Percentiles rank a stretch among this genome's conserved stretches.
Evolutionary conservation across 2,797 vertebrate species (phyloP).

Genomic region (Anguilla pacifica): DNA sequence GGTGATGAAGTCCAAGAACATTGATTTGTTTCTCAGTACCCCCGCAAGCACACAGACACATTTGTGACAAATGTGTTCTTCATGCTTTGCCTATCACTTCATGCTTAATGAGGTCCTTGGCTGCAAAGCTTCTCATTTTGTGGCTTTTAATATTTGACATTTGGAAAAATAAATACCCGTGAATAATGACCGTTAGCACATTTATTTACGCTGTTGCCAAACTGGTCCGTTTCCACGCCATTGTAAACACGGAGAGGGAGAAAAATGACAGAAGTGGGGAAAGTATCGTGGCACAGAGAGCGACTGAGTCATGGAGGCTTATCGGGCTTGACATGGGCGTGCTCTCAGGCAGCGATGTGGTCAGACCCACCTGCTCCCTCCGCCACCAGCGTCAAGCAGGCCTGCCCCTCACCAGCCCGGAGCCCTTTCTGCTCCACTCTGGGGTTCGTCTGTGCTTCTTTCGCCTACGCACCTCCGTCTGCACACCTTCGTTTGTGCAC

Average conservation of each 20-base stretch:
- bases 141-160: conserved; percentile 23
- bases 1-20: conserved; percentile 26
- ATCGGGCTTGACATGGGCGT: background rate
- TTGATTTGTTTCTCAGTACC: conserved; percentile 28
- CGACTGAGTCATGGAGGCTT: background rate
- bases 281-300: background rate
- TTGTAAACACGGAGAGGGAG: background rate
- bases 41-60: background rate
- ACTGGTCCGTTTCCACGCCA: conserved; percentile 5
- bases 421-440: background rate
- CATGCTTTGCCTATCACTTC: conserved; percentile 11
- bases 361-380: background rate
- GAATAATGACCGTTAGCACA: conserved; percentile 23
- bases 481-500: background rate
- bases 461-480: background rate
- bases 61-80: conserved; percentile 22
- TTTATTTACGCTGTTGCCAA: conserved; percentile 9
- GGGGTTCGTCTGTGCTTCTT: too few relatives aligned
- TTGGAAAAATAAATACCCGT: conserved; percentile 24
- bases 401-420: background rate
- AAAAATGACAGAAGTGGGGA: background rate
- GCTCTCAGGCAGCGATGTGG: background rate
- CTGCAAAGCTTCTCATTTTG: conserved; percentile 12
- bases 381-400: background rate
- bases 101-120: conserved; percentile 25